Base-by-base conservation (phyloP, 2,888 invertebrate genomes). In the Chrysomela aeneicollis region DNA sequence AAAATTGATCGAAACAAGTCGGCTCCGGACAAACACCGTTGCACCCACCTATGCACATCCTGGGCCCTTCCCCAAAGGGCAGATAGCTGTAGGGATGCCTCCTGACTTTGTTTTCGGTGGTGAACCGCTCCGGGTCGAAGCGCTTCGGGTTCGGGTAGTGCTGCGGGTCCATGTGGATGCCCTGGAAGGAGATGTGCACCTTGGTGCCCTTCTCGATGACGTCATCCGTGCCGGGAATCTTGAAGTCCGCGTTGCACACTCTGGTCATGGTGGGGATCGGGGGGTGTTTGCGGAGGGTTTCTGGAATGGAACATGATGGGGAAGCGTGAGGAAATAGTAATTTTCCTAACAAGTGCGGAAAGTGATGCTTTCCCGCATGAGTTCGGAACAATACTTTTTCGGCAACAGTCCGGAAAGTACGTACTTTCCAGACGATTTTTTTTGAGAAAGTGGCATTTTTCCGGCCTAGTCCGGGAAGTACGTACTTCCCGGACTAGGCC, bases 61-160 rank as follows among this genome's bases (percentile, higher is more conserved):
- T 81, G 2, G 87, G 87, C 0, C 87, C 87, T 74, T 86, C 87
- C 1, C 87, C 87, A 73, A 87, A 87, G 0, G 87, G 72, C 57
- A 71, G 4, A 32, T 63, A 70, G 10, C 69, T 57, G 47, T 63
- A 61, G 18, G 64, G 63, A 9, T 66, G 69, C 26, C 71, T 59
- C 26, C 63, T 65, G 0, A 58, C 81, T 64, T 86, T 86, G 17
- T 84, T 84, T 54, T 85, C 85, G 6, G 82, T 79, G 0, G 83
- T 77, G 78, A 89, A 89, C 65, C 89, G 82, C 19, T 88, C 87
- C 0, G 89, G 89, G 59, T 86, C 84, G 67, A 89, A 89, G 26
- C 82, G 82, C 0, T 87, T 84, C 0, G 90, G 90, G 5, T 89
- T 83, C 0, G 87, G 86, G 61, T 71, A 75, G 63, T 72, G 68